phyloP scores from a whole-genome alignment of 2,888 invertebrate genomes.

The Amiota minor region DNA sequence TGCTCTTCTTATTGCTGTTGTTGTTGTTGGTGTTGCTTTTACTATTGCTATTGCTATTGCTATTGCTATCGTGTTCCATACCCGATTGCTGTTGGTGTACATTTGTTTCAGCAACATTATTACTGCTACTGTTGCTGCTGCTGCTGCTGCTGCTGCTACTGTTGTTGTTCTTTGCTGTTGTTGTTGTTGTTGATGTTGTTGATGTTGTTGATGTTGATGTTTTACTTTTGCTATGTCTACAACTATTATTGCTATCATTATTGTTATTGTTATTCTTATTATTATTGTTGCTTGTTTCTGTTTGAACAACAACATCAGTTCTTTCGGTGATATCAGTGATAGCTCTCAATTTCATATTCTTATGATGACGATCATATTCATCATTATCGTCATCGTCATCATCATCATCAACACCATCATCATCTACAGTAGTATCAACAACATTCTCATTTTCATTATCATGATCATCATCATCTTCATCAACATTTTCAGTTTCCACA shows the following conservation, averaged over 20 bases:
- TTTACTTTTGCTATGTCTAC: slow-evolving; percentile 62
- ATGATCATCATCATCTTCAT: slow-evolving; percentile 29
- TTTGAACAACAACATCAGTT: slow-evolving; percentile 38
- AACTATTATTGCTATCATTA: slow-evolving; percentile 65
- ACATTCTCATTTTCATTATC: slow-evolving; percentile 29
- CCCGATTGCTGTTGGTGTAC: slow-evolving; percentile 42
- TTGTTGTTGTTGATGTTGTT: slow-evolving; percentile 47
- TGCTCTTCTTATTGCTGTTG: slow-evolving; percentile 18
- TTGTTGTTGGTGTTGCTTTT: slow-evolving; percentile 25
- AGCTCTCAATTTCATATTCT: slow-evolving; percentile 23
- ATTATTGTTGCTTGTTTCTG: slow-evolving; percentile 51
- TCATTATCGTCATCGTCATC: slow-evolving; percentile 22
- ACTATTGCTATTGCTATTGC: slow-evolving; percentile 12
- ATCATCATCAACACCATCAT: slow-evolving; percentile 39
- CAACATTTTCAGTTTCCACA: slow-evolving; percentile 8
- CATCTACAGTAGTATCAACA: slow-evolving; percentile 38
- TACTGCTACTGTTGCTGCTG: slow-evolving; percentile 37
- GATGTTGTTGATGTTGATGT: slow-evolving; percentile 41
- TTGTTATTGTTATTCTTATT: slow-evolving; percentile 56
- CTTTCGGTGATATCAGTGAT: slow-evolving; percentile 31
- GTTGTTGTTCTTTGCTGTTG: slow-evolving; percentile 49
- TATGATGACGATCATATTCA: slow-evolving; percentile 26
- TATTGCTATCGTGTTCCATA: slow-evolving; percentile 36
- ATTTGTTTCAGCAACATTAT: slow-evolving; percentile 47
- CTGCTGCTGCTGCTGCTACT: slow-evolving; percentile 42